Percentiles rank a stretch among this genome's conserved stretches.
phyloP scores from a whole-genome alignment of 2,888 invertebrate species.

The Chymomyza caudatula region DNA sequence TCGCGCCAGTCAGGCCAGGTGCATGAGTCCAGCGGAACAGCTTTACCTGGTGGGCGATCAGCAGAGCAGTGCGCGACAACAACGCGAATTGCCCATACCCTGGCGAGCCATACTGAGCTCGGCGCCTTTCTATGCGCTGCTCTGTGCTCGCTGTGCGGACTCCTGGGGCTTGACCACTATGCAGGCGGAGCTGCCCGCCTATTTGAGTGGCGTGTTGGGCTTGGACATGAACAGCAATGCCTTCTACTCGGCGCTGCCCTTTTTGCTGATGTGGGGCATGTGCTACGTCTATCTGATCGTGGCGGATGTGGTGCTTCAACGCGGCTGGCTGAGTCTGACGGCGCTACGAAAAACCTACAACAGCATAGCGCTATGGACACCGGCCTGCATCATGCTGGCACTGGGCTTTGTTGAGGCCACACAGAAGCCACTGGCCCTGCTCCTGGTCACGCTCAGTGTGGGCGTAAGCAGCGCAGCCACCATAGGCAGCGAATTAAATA shows the following conservation, averaged over 20 bases:
- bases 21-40: constrained; percentile 80
- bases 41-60: constrained; percentile 81
- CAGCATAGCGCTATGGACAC: constrained; percentile 77
- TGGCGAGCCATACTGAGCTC: constrained; percentile 84
- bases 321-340: constrained; percentile 73
- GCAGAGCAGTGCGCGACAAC: constrained; percentile 49
- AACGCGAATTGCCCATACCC: constrained; percentile 79
- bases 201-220: constrained; percentile 82
- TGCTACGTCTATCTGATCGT: constrained; percentile 77
- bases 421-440: constrained; percentile 77
- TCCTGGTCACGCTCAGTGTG: constrained; percentile 80
- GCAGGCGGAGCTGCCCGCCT: constrained; percentile 82
- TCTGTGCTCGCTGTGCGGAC: constrained; percentile 82
- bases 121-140: constrained; percentile 81
- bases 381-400: constrained; percentile 79
- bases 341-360: constrained; percentile 68
- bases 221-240: constrained; percentile 81
- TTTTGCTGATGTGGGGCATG: constrained; percentile 78
- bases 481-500: constrained; percentile 79
- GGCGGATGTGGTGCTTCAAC: constrained; percentile 78
- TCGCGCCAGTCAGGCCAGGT: constrained; percentile 80
- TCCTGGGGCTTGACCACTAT: constrained; percentile 86
- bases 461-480: constrained; percentile 73
- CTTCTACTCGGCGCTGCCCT: constrained; percentile 79
- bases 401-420: constrained; percentile 78